Evolutionary conservation across 2,888 invertebrate genomes (phyloP), one percentile per base, ranked within the genome.

Genomic region (Serrognathus titanus): DNA sequence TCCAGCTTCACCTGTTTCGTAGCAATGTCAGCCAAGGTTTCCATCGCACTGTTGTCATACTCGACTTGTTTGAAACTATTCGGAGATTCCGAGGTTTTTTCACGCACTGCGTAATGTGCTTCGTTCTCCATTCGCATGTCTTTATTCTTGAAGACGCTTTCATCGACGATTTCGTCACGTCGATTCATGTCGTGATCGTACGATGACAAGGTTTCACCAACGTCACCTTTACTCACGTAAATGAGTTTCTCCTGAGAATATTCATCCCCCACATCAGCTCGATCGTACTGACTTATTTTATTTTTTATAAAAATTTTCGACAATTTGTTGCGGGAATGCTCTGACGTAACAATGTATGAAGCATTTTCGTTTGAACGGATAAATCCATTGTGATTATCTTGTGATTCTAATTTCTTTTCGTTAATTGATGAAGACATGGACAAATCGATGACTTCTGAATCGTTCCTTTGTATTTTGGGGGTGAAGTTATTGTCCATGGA

Each of bases 41-140:
- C 77, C 78, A 78, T 78, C 47, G 78, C 78, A 64, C 77, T 77
- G 58, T 77, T 77, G 58, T 78, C 78, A 55, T 73, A 76, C 48
- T 73, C 73, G 43, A 37, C 38, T 51, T 58, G 58, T 31, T 54
- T 58, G 31, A 53, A 58, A 36, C 50, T 58, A 12, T 52, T 31
- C 1, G 52, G 8, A 7, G 13, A 36, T 11, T 52, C 52, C 24
- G 36, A 43, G 10, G 38, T 13, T 20, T 55, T 50, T 7, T 55
- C 55, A 13, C 48, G 55, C 16, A 43, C 35, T 10, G 50, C 35
- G 43, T 55, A 55, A 13, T 40, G 40, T 38, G 49, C 55, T 10
- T 20, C 31, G 11, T 38, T 11, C 3, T 48, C 41, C 48, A 55
- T 48, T 12, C 31, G 50, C 4, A 35, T 6, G 36, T 50, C 55